Evolutionary conservation across 2,888 invertebrate genomes (phyloP).

Genomic region (Thyatira batis): DNA sequence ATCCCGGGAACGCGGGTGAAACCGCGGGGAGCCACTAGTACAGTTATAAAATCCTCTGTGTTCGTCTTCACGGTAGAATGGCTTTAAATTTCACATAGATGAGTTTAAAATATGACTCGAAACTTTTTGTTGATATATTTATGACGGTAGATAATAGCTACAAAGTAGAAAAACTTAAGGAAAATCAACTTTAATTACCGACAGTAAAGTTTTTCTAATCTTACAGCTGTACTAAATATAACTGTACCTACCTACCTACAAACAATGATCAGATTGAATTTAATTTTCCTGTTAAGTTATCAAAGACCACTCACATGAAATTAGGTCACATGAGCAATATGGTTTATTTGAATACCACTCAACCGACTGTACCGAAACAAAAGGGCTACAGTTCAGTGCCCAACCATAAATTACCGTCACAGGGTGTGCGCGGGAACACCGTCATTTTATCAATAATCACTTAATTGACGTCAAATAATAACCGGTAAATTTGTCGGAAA

Average conservation of each 20-base stretch:
- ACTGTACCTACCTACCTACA: background rate
- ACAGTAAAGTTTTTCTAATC: too few relatives aligned
- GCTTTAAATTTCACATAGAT: too few relatives aligned
- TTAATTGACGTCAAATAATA: conserved; percentile 63
- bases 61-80: too few relatives aligned
- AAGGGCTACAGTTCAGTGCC: conserved; percentile 39
- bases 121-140: too few relatives aligned
- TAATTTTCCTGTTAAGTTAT: background rate
- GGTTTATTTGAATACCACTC: conserved; percentile 7
- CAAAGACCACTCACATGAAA: background rate
- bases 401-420: conserved; percentile 38
- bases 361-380: conserved; percentile 34
- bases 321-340: background rate
- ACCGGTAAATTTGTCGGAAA: conserved; percentile 51
- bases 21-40: too few relatives aligned
- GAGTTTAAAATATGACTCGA: too few relatives aligned
- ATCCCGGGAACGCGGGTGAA: too few relatives aligned
- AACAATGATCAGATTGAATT: background rate
- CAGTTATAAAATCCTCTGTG: too few relatives aligned
- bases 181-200: too few relatives aligned
- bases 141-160: too few relatives aligned
- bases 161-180: too few relatives aligned
- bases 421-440: conserved; percentile 44
- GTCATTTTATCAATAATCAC: conserved; percentile 46
- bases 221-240: too few relatives aligned